Evolutionary conservation across 2,888 invertebrate genomes (phyloP).

Genomic region (Sarcophaga rosellei): DNA sequence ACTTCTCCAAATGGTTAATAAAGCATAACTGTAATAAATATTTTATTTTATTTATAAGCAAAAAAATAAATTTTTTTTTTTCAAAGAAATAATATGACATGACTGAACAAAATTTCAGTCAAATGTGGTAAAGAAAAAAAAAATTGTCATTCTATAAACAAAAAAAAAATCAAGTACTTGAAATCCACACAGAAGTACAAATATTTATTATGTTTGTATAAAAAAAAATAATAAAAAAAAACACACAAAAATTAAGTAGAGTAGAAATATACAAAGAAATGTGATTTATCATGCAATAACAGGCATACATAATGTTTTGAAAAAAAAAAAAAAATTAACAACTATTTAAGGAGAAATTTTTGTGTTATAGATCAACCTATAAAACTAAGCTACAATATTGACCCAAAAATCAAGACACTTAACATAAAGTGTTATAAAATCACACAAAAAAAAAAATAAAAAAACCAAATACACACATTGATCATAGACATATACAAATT

Average conservation of each 20-base stretch:
- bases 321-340: conserved; percentile 17
- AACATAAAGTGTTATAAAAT: conserved; percentile 54
- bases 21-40: conserved; percentile 54
- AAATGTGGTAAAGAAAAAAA: conserved; percentile 50
- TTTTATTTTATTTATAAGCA: background rate
- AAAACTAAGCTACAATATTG: conserved; percentile 38
- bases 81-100: conserved; percentile 72
- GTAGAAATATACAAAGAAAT: conserved; percentile 27
- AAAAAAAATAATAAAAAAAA: conserved; percentile 8
- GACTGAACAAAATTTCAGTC: conserved; percentile 65
- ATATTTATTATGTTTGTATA: background rate
- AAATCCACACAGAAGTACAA: conserved; percentile 34
- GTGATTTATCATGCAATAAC: conserved; percentile 59
- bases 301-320: background rate
- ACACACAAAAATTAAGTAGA: background rate
- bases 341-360: conserved; percentile 59
- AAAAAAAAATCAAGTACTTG: conserved; percentile 33
- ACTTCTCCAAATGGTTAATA: background rate
- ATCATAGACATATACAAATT: background rate
- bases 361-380: background rate
- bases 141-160: conserved; percentile 74
- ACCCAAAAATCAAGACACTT: conserved; percentile 63
- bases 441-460: conserved; percentile 28
- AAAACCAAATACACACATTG: background rate
- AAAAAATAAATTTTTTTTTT: background rate